phyloP scores from a whole-genome alignment of 2,113 vertebrate genomes.

The Mastomys natalensis region DNA sequence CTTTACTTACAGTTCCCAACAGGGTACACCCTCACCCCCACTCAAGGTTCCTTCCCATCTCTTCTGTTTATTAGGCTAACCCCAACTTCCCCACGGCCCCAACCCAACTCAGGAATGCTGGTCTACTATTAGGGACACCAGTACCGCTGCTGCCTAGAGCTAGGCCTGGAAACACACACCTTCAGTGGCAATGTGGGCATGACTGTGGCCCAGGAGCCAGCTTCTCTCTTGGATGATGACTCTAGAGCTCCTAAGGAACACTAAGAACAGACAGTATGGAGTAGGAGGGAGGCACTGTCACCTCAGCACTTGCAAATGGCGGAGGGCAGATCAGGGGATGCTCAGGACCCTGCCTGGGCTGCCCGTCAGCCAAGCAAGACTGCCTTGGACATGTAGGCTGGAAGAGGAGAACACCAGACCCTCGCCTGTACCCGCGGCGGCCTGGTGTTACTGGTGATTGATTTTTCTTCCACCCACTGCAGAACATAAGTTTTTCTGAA shows the following conservation, averaged over 20 bases:
- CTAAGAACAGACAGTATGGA: too few species aligned
- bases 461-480: conserved; percentile 3
- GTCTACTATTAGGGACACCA: too few species aligned
- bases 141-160: background rate
- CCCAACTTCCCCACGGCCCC: rapidly evolving
- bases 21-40: background rate
- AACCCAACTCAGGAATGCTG: background rate
- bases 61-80: background rate
- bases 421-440: background rate
- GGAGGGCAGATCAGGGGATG: background rate
- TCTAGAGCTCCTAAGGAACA: background rate
- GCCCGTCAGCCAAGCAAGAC: background rate
- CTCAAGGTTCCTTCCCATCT: background rate
- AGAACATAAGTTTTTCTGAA: background rate
- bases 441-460: background rate
- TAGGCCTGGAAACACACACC: background rate
- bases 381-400: background rate
- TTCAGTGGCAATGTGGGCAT: rapidly evolving
- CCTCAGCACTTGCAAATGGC: background rate
- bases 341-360: background rate
- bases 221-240: background rate
- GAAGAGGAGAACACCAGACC: background rate
- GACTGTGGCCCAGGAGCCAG: background rate
- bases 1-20: background rate
- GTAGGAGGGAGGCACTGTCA: background rate